Evolutionary conservation across 2,888 invertebrate genomes (phyloP), one percentile per base, ranked within the genome.

Genomic region (Clanis bilineata): DNA sequence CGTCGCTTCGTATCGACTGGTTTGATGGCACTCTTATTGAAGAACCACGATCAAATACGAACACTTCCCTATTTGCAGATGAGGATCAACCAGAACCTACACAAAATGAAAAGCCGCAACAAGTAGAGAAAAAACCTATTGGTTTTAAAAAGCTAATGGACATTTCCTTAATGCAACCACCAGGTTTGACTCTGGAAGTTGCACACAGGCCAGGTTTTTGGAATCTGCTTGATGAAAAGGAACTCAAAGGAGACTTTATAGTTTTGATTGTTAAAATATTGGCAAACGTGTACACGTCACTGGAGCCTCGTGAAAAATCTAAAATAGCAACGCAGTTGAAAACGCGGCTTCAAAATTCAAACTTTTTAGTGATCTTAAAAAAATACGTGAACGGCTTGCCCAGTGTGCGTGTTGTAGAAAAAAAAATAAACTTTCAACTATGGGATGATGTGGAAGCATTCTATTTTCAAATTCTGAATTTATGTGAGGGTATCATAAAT

Each of bases 1-100:
- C 82, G 44, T 82, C 86, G 36, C 74, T 90, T 61, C 82, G 91
- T 2, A 90, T 92, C 71, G 92, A 92, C 65, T 92, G 92, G 92
- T 92, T 92, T 62, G 92, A 92, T 70, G 92, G 91, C 5, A 86
- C 87, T 23, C 68, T 90, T n/a, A 80, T 85, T 44, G 86, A 90
- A 78, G 82, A 86, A 64, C 69, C 69, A 22, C 67, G 77, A 39
- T 71, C 72, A 39, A 75, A 62, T 61, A 56, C 64, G 55, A 66
- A 66, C 68, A 64, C 32, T n/a, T 70, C 68, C 5, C 70, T 74
- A 39, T 85, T 84, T 57, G 77, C 69, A 56, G 85, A 87, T 56
- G 87, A 88, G 72, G 85, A 87, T 28, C 63, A 70, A 51, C 64
- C 70, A 32, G 77, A 76, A 36, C 59, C 76, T 2, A 67, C 77